Conservation (phyloP, 2,797 vertebrate species). For the Pitangus sulphuratus region DNA sequence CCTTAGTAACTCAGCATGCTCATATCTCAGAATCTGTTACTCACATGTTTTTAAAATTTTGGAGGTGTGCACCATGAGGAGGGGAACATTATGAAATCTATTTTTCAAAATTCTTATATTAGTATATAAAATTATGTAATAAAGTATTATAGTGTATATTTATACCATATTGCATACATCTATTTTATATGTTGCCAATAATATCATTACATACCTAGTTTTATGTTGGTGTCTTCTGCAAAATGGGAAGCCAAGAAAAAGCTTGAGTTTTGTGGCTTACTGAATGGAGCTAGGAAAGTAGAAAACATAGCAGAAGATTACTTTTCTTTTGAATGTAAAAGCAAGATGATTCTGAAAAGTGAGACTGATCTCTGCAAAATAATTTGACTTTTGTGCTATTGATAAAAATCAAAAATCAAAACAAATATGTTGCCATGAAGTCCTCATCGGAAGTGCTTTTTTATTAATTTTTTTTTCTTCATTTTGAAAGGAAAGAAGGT, state of each 20-base stretch:
- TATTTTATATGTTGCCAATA: background rate
- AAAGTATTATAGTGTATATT: background rate
- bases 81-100: background rate
- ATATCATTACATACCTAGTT: background rate
- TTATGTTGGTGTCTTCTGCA: background rate
- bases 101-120: background rate
- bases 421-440: background rate
- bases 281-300: background rate
- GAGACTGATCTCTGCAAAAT: background rate
- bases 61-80: background rate
- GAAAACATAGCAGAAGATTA: background rate
- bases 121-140: background rate
- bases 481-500: background rate
- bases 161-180: background rate
- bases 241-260: background rate
- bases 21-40: background rate
- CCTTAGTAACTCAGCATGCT: background rate
- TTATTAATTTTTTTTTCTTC: background rate
- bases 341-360: background rate
- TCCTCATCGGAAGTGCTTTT: background rate
- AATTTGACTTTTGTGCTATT: background rate
- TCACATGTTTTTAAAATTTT: background rate
- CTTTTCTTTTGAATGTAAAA: background rate
- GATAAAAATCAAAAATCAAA: background rate
- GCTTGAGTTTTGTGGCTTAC: background rate